Conservation (phyloP, 1,140 invertebrate genomes). For the Brachionus manjavacas region DNA sequence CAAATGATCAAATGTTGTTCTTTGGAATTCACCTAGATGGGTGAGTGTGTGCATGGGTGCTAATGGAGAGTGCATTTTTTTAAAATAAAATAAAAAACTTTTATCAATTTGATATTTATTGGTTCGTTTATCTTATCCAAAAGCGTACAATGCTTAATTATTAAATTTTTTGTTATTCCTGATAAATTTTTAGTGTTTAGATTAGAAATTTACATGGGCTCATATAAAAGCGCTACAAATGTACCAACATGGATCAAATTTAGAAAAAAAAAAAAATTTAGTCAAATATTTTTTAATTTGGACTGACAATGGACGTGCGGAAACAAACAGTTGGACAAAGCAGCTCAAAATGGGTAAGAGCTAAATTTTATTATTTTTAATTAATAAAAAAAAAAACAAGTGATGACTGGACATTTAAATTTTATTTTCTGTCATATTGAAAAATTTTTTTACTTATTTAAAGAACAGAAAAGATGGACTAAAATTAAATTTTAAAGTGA, state of each 20-base stretch:
- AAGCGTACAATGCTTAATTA: conserved; percentile 25
- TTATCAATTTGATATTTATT: conserved; percentile 38
- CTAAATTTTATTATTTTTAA: neutral
- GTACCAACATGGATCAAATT: neutral
- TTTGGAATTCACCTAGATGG: neutral
- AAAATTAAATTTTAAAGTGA: neutral
- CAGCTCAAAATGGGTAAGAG: conserved; percentile 1
- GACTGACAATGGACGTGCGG: neutral
- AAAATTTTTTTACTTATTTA: too few species aligned
- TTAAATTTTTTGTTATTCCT: neutral
- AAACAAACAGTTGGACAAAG: neutral
- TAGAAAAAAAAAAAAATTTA: neutral
- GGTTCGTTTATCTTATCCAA: conserved; percentile 37
- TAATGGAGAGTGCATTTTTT: too few species aligned
- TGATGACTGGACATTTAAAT: too few species aligned
- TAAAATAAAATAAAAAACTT: neutral
- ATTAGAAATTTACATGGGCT: neutral
- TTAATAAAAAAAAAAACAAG: too few species aligned
- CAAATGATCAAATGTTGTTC: too few species aligned
- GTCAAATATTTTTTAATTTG: neutral
- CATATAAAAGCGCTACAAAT: neutral
- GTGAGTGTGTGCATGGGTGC: too few species aligned
- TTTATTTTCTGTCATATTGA: neutral
- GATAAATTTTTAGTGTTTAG: conserved; percentile 36
- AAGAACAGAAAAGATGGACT: too few species aligned